phyloP scores from a whole-genome alignment of 2,797 vertebrate genomes.

The Propithecus deckenii region DNA sequence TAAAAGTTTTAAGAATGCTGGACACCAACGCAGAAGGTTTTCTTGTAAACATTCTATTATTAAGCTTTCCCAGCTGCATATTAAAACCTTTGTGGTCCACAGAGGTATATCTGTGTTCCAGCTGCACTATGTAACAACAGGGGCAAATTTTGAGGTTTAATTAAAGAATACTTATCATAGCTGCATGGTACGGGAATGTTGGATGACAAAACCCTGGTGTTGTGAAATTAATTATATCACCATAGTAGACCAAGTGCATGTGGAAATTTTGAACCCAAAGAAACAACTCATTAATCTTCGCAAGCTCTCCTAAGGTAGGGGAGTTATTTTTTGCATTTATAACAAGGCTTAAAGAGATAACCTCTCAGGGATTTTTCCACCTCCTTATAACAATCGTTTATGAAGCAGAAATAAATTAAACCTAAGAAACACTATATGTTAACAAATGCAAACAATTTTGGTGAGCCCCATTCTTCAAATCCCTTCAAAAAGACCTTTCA shows the following conservation, averaged over 20 bases:
- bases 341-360: slow-evolving; percentile 22
- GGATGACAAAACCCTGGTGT: slow-evolving; percentile 88
- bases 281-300: slow-evolving; percentile 94
- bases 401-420: slow-evolving; percentile 42
- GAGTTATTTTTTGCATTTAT: slow-evolving; percentile 45
- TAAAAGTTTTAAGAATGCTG: slow-evolving; percentile 66
- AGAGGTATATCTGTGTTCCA: slow-evolving; percentile 64
- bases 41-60: slow-evolving; percentile 33
- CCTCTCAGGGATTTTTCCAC: not conserved
- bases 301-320: slow-evolving; percentile 82
- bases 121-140: slow-evolving; percentile 83
- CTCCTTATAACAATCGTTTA: slow-evolving; percentile 8
- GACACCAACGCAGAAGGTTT: slow-evolving; percentile 44
- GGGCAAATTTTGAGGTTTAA: slow-evolving; percentile 87
- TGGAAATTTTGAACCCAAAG: slow-evolving; percentile 88
- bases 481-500: not conserved
- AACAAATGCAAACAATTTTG: slow-evolving; percentile 4
- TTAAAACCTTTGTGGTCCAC: slow-evolving; percentile 56
- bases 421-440: slow-evolving; percentile 18
- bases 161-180: slow-evolving; percentile 91
- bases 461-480: not conserved
- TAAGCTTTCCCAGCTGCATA: slow-evolving; percentile 45
- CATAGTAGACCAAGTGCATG: slow-evolving; percentile 87
- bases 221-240: slow-evolving; percentile 94
- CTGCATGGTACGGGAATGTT: slow-evolving; percentile 80